Base-by-base conservation (phyloP, 2,888 invertebrate species). In the Euplexia lucipara region DNA sequence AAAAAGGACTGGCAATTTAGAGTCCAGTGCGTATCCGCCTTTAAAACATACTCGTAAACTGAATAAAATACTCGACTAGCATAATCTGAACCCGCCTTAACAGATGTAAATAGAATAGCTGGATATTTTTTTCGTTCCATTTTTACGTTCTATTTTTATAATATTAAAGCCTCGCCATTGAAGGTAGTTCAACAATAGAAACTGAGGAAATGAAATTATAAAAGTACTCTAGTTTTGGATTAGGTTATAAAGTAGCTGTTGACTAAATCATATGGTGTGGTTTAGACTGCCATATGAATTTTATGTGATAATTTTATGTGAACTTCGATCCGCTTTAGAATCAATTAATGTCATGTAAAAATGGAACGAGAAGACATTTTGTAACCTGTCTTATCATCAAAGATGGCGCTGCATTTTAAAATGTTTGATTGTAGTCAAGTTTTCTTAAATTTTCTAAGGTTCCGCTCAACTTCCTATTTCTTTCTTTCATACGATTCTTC, bases 21-120 rank as follows among this genome's bases (percentile, higher is more conserved):
- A 12, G 12, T 34, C 35, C 26, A 71, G 51, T 71, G 71, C 14
- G 26, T 45, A 71, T 16, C 8, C 2, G 14, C 30, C 70, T 61
- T 66, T 60, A 60, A 60, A 70, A 60, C 39, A 30, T 35, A 66
- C 61, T 70, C 65, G 42, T 61, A 63, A 71, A 49, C 44, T 71
- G 63, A 71, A 71, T 71, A 63, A 71, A 63, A 71, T 52, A 68
- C 45, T 63, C 45, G 44, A 71, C 39, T 63, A 39, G 63, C 39
- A 63, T 68, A 68, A 68, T 68, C 45, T 68, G 71, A 45, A 68
- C 51, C 45, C 45, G 20, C 45, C 51, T 39, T 62, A 41, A 62
- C 45, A 71, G 51, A 68, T 52, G 63, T 51, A 71, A 68, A 68
- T 51, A 68, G 49, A 68, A 68, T 47, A 35, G 37, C 30, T 18